phyloP scores from a whole-genome alignment of 2,888 invertebrate species.

The Machimus rusticus region DNA sequence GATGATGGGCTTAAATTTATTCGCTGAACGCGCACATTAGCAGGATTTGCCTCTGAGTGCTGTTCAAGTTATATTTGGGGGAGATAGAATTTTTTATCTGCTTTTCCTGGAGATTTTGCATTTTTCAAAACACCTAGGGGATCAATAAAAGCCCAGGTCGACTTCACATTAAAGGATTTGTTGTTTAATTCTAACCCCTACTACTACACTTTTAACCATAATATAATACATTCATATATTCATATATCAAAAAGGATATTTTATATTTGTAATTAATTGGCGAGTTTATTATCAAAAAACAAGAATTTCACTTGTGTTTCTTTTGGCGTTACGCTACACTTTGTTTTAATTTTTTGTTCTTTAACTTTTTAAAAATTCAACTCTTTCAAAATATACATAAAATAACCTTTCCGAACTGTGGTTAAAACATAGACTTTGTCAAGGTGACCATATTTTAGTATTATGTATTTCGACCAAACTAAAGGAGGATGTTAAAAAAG shows the following conservation, averaged over 20 bases:
- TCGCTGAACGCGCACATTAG: slow-evolving; percentile 2
- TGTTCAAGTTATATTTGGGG: neutral
- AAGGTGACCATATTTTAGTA: too few relatives aligned
- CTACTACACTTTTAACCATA: neutral
- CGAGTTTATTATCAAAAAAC: too few relatives aligned
- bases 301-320: too few relatives aligned
- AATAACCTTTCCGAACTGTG: too few relatives aligned
- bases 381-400: too few relatives aligned
- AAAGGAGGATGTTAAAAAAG: too few relatives aligned
- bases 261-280: neutral
- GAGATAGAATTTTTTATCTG: neutral
- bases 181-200: neutral
- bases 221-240: neutral
- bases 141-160: neutral
- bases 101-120: slow-evolving; percentile 16
- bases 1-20: slow-evolving; percentile 33
- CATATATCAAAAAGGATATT: neutral
- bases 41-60: neutral
- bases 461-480: too few relatives aligned
- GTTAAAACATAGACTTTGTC: too few relatives aligned
- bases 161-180: slow-evolving; percentile 30
- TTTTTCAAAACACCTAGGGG: slow-evolving; percentile 28
- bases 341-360: too few relatives aligned
- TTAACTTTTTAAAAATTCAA: too few relatives aligned
- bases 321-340: too few relatives aligned